These are phyloP conservation scores for Phortica variegata DNA, from an alignment of 1,140 invertebrate species.

Conservation along the genomic window DNA sequence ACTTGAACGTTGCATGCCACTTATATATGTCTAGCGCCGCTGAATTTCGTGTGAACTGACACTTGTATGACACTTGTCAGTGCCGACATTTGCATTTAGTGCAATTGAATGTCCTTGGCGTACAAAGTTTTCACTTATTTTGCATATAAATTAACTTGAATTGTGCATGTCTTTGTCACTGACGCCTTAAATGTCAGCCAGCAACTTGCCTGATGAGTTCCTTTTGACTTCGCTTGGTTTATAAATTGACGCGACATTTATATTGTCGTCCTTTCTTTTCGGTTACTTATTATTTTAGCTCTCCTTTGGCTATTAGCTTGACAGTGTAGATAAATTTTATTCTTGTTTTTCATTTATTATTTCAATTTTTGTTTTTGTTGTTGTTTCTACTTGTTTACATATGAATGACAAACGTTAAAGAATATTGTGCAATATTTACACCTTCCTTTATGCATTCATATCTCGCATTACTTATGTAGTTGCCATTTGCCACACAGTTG, in stretches of 20 bases:
- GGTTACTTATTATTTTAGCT: no score
- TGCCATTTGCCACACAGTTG: background rate
- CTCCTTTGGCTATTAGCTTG: no score
- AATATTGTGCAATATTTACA: background rate
- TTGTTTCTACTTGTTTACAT: background rate
- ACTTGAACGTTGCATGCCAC: no score
- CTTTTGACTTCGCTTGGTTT: background rate
- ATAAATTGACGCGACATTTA: background rate
- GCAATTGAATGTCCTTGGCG: background rate
- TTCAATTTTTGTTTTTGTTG: background rate
- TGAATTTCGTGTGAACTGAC: no score
- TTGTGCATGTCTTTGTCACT: background rate
- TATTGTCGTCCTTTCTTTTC: no score
- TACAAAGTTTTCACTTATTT: background rate
- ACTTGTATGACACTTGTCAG: no score
- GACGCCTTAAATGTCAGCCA: background rate
- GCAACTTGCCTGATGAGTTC: background rate
- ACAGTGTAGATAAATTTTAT: no score
- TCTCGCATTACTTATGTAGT: slow-evolving; percentile 24
- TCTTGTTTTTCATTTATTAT: background rate
- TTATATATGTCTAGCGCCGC: no score
- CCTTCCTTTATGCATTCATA: slow-evolving; percentile 1
- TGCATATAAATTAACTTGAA: background rate
- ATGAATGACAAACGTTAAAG: background rate
- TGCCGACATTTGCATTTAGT: no score